Evolutionary conservation across 1,140 invertebrate genomes (phyloP), one percentile per base, ranked within the genome.

Genomic region (Drosophila guanche): DNA sequence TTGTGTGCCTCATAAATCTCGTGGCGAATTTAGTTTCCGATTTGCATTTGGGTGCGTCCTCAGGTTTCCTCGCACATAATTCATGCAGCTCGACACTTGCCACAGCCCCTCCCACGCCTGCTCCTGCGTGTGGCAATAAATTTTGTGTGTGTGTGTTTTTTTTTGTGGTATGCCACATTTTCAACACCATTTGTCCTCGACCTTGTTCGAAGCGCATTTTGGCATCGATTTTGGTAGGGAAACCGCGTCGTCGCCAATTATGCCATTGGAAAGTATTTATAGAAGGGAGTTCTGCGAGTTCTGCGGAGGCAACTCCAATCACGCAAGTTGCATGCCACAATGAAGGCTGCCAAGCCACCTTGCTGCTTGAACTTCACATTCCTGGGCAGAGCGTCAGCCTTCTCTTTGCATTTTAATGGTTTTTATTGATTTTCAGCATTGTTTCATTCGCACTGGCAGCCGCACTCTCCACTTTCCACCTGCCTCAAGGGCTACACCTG

Each of bases 281-380:
- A 74, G 45, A 48, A 27, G 54, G 56, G 12, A 42, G 56, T 63
- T 41, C 20, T 33, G 43, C 20, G 22, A 62, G 41, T 59, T n/a
- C 41, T 45, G 63, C 53, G 51, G 23, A 73, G 52, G 60, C 42
- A 54, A 74, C 46, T 67, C 50, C 54, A 68, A 66, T 74, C 80
- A 85, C 80, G 81, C 81, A 86, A 86, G 53, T 62, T 41, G 55
- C 42, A 58, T 69, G 62, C 70, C 45, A 33, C 43, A 27, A 47
- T 10, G 27, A 46, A 27, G 55, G 12, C 53, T 37, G 29, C 12
- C 22, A 46, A 23, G 22, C 53, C 70, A 53, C 83, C 83, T 88
- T 88, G 84, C 59, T 66, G 70, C 83, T 83, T 88, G 83, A 88
- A 88, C 83, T 88, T 88, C 74, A 76, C 83, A 88, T 88, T 88